phyloP scores from a whole-genome alignment of 2,797 vertebrate genomes.

The Sylvia borin region DNA sequence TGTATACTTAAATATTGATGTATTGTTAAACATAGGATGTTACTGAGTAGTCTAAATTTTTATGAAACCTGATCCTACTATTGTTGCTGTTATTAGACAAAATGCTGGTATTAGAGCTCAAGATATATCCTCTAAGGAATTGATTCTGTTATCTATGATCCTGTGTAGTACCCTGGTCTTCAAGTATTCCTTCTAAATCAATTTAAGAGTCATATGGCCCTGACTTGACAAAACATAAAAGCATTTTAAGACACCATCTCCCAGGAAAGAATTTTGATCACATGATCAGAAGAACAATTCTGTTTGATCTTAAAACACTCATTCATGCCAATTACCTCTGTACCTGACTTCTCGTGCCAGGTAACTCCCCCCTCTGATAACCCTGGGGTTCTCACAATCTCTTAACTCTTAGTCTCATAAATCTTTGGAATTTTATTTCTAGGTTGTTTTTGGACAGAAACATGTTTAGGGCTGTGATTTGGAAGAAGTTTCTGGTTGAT shows the following conservation, averaged over 20 bases:
- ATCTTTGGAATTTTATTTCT: not conserved
- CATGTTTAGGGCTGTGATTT: not conserved
- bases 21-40: not conserved
- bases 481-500: not conserved
- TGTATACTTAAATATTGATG: not conserved
- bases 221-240: not conserved
- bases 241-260: not conserved
- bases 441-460: not conserved
- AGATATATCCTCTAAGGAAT: not conserved
- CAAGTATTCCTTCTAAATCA: not conserved
- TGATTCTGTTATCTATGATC: not conserved
- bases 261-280: not conserved
- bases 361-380: not conserved
- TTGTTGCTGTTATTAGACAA: not conserved
- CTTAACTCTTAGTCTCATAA: not conserved
- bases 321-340: not conserved
- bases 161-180: not conserved
- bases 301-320: not conserved
- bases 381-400: not conserved
- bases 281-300: not conserved
- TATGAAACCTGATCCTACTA: not conserved
- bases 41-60: not conserved
- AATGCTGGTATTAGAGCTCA: not conserved
- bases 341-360: not conserved
- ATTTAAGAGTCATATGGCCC: not conserved